Evolutionary conservation across 2,113 vertebrate genomes (phyloP), one percentile per base, ranked within the genome.

Genomic region (Trogon surrucura): DNA sequence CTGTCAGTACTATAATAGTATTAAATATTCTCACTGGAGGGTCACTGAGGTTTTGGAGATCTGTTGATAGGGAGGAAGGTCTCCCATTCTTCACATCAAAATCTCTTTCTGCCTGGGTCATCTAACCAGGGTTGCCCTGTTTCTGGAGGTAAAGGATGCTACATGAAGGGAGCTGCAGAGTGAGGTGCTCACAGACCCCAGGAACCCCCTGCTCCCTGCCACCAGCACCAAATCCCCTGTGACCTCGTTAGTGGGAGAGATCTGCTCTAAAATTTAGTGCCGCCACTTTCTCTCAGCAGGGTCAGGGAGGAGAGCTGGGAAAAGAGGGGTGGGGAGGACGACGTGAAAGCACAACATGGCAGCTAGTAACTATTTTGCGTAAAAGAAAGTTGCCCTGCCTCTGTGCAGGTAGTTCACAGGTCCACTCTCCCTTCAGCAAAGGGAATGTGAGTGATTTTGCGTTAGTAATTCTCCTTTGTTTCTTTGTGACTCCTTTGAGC

Each of bases 151-250:
- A 38, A 47, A 36, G 27, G 38, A 77, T 79, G 14, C 8, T 16
- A 19, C 21, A 6, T 38, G 58, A 86, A 82, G 22, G 22, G 6
- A 90, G 9, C 6, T 60, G 47, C 17, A 54, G 50, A 65, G 17
- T 4, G 7, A 77, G 38, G 23, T 45, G 12, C 15, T 53, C 27
- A 34, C 0, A 2, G 50, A 73, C 7, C 11, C 51, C 60, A 65
- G 36, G 89, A 79, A 6, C 1, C 11, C 38, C 9, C 16, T 4
- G 2, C 8, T 66, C 36, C 30, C 32, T 44, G 36, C 9, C 14
- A 4, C 0, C 1, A 83, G 27, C 44, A 67, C 21, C n/a, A 85
- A 13, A 11, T 27, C 13, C n/a, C 29, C 17, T 3, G 1, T 13
- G 25, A 41, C 14, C 21, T 80, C 5, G 1, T 53, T 30, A 56